Percentiles rank a stretch among this genome's conserved stretches.
Evolutionary conservation across 2,113 vertebrate species (phyloP).

Genomic region (Siniperca chuatsi): DNA sequence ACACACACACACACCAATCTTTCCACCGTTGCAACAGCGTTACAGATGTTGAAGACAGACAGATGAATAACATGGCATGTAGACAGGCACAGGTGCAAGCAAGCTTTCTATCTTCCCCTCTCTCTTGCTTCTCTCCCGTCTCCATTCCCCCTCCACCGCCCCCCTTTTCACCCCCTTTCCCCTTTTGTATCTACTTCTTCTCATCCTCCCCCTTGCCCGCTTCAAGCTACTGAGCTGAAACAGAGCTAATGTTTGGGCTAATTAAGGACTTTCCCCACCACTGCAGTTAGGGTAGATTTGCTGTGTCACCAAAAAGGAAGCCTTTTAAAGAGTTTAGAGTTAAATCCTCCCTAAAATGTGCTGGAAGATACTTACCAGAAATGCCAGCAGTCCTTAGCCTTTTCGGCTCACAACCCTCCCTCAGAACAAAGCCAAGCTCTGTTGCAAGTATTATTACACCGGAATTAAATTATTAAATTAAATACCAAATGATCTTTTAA

Average conservation of each 20-base stretch:
- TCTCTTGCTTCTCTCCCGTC: neutral
- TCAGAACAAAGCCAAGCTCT: slow-evolving; percentile 23
- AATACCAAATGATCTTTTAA: neutral
- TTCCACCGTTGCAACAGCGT: neutral
- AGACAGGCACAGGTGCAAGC: neutral
- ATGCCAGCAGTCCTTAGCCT: slow-evolving; percentile 20
- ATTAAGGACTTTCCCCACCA: slow-evolving; percentile 62
- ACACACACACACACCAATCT: neutral
- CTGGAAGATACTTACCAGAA: slow-evolving; percentile 32
- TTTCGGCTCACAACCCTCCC: neutral
- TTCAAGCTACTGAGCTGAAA: slow-evolving; percentile 65
- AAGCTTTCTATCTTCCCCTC: neutral
- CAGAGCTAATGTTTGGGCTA: slow-evolving; percentile 65
- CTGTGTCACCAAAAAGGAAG: slow-evolving; percentile 53
- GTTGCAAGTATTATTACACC: slow-evolving; percentile 11
- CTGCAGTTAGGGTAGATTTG: slow-evolving; percentile 42
- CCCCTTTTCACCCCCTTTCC: neutral
- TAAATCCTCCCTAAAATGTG: slow-evolving; percentile 54
- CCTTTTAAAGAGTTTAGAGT: slow-evolving; percentile 43
- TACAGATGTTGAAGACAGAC: neutral
- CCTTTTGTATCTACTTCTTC: slow-evolving; percentile 5
- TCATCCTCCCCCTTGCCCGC: slow-evolving; percentile 23
- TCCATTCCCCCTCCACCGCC: neutral
- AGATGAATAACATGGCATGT: neutral
- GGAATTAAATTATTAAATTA: neutral